phyloP scores from a whole-genome alignment of 2,888 invertebrate genomes.

The Helicoverpa assulta region DNA sequence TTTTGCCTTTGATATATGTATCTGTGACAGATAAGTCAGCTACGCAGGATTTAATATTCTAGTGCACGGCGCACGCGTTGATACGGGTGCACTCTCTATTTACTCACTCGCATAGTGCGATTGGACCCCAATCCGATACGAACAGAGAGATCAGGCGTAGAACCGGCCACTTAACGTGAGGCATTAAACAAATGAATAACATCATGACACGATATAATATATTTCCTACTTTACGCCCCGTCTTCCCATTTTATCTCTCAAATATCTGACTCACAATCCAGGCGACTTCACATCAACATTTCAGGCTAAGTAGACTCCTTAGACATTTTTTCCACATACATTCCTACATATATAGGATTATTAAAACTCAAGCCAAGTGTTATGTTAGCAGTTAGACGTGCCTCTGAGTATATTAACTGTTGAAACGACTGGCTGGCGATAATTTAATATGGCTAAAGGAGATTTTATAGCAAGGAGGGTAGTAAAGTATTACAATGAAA shows the following conservation, averaged over 20 bases:
- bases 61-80: too few relatives aligned
- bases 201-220: too few relatives aligned
- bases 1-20: too few relatives aligned
- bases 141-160: too few relatives aligned
- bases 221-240: neutral
- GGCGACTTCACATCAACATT: conserved; percentile 16
- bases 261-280: conserved; percentile 7
- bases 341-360: conserved; percentile 34
- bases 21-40: too few relatives aligned
- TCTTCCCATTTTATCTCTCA: conserved; percentile 3
- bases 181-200: too few relatives aligned
- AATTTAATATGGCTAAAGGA: conserved; percentile 75
- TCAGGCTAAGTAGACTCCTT: conserved; percentile 24
- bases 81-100: too few relatives aligned
- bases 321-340: conserved; percentile 42
- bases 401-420: conserved; percentile 71
- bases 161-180: too few relatives aligned
- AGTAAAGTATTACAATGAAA: conserved; percentile 68
- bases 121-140: too few relatives aligned
- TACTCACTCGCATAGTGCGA: too few relatives aligned
- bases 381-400: conserved; percentile 52
- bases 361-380: conserved; percentile 44
- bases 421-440: conserved; percentile 70
- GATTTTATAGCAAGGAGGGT: conserved; percentile 66
- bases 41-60: too few relatives aligned